Evolutionary conservation across 2,888 invertebrate species (phyloP).

Genomic region (Tetramorium bicarinatum): DNA sequence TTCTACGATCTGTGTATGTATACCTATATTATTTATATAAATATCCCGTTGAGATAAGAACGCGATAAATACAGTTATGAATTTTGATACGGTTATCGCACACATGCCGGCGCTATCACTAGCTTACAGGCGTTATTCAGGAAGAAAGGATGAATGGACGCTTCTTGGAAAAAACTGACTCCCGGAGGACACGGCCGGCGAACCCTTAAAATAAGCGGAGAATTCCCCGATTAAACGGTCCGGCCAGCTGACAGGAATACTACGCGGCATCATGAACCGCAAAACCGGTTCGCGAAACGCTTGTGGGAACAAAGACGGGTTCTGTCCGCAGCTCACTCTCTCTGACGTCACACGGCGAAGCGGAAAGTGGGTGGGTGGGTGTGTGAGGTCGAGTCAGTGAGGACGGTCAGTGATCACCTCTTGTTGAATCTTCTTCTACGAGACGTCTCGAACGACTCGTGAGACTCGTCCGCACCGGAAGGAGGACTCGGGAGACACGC

Average conservation of each 20-base stretch:
- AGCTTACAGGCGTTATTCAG: background rate
- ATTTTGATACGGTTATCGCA: background rate
- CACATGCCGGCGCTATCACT: background rate
- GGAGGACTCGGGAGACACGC: background rate
- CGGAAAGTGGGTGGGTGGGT: constrained; percentile 76
- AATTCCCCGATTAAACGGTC: constrained; percentile 71
- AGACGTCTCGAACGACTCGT: background rate
- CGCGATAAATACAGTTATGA: background rate
- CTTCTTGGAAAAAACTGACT: constrained; percentile 25
- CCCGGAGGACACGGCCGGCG: constrained; percentile 43
- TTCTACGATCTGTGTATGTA: background rate
- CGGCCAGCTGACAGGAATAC: constrained; percentile 80
- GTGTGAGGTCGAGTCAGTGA: constrained; percentile 71
- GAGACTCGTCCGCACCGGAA: background rate
- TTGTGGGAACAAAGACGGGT: constrained; percentile 85
- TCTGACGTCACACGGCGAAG: constrained; percentile 81
- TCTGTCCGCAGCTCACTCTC: constrained; percentile 73
- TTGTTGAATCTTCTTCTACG: constrained; percentile 8
- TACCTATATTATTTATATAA: background rate
- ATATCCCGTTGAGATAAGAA: constrained; percentile 21
- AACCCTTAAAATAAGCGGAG: constrained; percentile 63
- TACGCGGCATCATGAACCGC: constrained; percentile 77
- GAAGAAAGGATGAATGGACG: constrained; percentile 50
- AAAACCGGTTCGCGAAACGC: constrained; percentile 83
- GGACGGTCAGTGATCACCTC: constrained; percentile 80